Percentiles rank a stretch among this genome's conserved stretches.
Evolutionary conservation across 2,797 vertebrate species (phyloP).

Genomic region (Tokudaia tokunoshimensis): DNA sequence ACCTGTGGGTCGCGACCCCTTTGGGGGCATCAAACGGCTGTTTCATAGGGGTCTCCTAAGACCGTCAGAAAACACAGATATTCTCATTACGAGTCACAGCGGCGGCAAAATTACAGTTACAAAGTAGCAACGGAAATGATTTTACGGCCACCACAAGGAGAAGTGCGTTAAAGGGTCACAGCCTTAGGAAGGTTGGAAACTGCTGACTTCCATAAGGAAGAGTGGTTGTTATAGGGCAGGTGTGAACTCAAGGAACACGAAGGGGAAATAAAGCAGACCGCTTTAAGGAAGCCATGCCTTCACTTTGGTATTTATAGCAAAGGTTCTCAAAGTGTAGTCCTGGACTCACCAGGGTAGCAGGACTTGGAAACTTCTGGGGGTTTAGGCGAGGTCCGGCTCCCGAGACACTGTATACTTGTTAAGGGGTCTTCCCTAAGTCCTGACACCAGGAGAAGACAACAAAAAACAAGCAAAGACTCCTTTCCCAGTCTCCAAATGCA

Average conservation of each 20-base stretch:
- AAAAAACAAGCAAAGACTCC: not conserved
- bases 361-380: not conserved
- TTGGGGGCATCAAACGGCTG: not conserved
- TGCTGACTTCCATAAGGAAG: not conserved
- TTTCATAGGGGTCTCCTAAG: not conserved
- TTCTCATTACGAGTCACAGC: not conserved
- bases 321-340: not conserved
- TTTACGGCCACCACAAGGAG: not conserved
- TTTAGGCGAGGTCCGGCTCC: not conserved
- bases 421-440: not conserved
- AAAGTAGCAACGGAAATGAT: not conserved
- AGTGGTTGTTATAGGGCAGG: not conserved
- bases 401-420: not conserved
- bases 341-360: not conserved
- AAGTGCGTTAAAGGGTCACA: not conserved
- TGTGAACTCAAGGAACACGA: slow-evolving; percentile 10
- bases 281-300: slow-evolving; percentile 20
- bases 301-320: slow-evolving; percentile 37
- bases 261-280: slow-evolving; percentile 22
- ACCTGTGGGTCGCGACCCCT: not conserved
- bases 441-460: not conserved
- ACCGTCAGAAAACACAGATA: not conserved
- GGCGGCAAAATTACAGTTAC: not conserved
- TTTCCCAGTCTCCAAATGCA: not conserved
- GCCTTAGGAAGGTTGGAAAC: not conserved